Evolutionary conservation across 2,888 invertebrate genomes (phyloP).

Genomic region (Argynnis bischoffii): DNA sequence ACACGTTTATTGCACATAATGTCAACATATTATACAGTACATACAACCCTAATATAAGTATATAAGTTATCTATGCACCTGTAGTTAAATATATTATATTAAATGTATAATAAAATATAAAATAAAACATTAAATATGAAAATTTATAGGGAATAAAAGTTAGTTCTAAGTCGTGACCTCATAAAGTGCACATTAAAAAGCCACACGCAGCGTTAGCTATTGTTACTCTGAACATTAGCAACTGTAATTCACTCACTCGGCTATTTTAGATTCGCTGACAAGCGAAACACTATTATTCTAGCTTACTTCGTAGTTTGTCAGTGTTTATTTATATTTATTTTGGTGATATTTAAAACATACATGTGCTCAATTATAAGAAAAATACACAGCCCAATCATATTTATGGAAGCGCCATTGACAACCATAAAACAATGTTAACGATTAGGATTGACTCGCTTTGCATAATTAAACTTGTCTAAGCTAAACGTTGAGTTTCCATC

Average conservation of each 20-base stretch:
- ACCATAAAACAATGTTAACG: too few relatives aligned
- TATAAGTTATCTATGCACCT: too few relatives aligned
- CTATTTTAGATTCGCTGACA: conserved; percentile 23
- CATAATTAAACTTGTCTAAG: neutral
- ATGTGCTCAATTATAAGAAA: too few relatives aligned
- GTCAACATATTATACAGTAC: too few relatives aligned
- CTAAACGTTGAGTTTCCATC: neutral
- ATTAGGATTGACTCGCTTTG: neutral
- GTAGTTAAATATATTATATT: neutral
- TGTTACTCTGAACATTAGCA: conserved; percentile 15
- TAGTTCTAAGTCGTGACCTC: conserved; percentile 10
- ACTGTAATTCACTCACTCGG: conserved; percentile 16
- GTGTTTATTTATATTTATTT: conserved; percentile 9
- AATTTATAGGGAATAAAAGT: conserved; percentile 1
- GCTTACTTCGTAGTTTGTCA: conserved; percentile 7
- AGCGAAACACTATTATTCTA: conserved; percentile 10
- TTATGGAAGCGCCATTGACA: too few relatives aligned
- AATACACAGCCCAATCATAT: too few relatives aligned
- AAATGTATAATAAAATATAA: neutral
- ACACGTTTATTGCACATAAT: too few relatives aligned
- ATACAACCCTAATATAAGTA: too few relatives aligned
- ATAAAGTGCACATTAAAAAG: conserved; percentile 21
- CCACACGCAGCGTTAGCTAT: conserved; percentile 18
- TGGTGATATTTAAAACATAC: too few relatives aligned
- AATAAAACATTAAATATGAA: neutral